Conservation (phyloP, 2,797 vertebrate genomes). For the Hapalemur alaotrensis region DNA sequence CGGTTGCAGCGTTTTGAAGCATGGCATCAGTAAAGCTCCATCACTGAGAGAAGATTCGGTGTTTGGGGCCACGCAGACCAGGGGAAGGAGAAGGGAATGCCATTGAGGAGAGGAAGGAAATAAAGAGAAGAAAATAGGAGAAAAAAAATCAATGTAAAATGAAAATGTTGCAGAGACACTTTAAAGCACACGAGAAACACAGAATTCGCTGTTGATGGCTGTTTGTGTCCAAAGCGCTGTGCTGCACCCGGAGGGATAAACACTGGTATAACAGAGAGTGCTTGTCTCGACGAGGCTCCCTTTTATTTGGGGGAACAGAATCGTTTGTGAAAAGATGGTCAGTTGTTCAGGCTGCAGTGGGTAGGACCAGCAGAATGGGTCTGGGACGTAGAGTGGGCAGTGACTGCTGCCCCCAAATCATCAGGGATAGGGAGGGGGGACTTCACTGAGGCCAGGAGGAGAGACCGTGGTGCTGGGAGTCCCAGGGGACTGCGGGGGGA, state of each 20-base stretch:
- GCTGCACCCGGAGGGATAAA: not conserved
- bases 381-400: not conserved
- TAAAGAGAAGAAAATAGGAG: not conserved
- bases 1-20: not conserved
- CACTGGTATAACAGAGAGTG: not conserved
- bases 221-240: not conserved
- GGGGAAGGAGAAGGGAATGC: not conserved
- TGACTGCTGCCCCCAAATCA: not conserved
- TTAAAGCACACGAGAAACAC: not conserved
- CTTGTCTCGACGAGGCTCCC: not conserved
- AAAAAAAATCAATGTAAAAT: not conserved
- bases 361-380: not conserved
- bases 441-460: not conserved
- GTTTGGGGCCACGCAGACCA: not conserved
- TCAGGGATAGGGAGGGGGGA: too few relatives aligned
- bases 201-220: not conserved
- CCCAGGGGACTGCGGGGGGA: accelerated
- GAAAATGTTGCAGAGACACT: not conserved
- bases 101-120: not conserved
- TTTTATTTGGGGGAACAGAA: not conserved
- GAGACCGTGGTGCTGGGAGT: not conserved
- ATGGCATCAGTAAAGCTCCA: not conserved
- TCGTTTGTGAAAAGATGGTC: not conserved
- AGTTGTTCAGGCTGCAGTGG: not conserved
- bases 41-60: not conserved